A percentile compares a stretch with the other conserved stretches of the same genome.
Evolutionary conservation across 2,888 invertebrate species (phyloP).

Genomic region (Silvanus unidentatus): DNA sequence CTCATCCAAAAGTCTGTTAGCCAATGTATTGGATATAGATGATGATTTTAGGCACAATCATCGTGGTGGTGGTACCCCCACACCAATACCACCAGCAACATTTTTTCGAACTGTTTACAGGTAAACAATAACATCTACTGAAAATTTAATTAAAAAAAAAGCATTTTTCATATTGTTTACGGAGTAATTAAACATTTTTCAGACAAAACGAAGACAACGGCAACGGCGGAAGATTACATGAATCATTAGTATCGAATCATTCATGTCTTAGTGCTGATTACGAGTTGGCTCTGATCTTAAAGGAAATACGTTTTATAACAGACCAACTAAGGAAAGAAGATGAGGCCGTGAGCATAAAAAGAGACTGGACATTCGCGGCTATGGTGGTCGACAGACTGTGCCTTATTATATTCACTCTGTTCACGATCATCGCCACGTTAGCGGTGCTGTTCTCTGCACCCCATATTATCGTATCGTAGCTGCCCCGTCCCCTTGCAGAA

Average conservation of each 20-base stretch:
- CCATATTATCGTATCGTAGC: slow-evolving; percentile 89
- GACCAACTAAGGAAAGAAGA: slow-evolving; percentile 93
- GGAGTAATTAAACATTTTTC: no score
- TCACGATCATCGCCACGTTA: slow-evolving; percentile 95
- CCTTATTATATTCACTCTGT: slow-evolving; percentile 98
- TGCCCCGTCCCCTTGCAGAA: slow-evolving; percentile 43
- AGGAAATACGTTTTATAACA: slow-evolving; percentile 90
- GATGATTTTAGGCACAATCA: slow-evolving; percentile 87
- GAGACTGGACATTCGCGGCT: slow-evolving; percentile 99
- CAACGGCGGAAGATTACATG: slow-evolving; percentile 65
- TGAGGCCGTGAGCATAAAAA: slow-evolving; percentile 87
- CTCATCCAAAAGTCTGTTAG: slow-evolving; percentile 90
- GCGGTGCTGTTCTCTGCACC: slow-evolving; percentile 95
- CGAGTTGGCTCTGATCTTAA: slow-evolving; percentile 90
- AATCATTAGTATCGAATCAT: slow-evolving; percentile 68
- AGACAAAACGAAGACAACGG: slow-evolving; percentile 48
- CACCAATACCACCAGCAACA: slow-evolving; percentile 53
- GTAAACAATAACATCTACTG: slow-evolving; percentile 41
- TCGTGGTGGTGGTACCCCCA: slow-evolving; percentile 56
- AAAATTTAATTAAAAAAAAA: no score
- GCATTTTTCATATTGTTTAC: no score
- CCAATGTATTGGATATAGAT: slow-evolving; percentile 95
- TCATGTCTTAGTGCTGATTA: slow-evolving; percentile 88
- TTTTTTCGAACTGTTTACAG: slow-evolving; percentile 73
- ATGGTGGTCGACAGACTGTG: slow-evolving; percentile 99